These are phyloP conservation scores for Euura saliciscinereae DNA, from an alignment of 1,140 invertebrate genomes.

Conservation along the genomic window DNA sequence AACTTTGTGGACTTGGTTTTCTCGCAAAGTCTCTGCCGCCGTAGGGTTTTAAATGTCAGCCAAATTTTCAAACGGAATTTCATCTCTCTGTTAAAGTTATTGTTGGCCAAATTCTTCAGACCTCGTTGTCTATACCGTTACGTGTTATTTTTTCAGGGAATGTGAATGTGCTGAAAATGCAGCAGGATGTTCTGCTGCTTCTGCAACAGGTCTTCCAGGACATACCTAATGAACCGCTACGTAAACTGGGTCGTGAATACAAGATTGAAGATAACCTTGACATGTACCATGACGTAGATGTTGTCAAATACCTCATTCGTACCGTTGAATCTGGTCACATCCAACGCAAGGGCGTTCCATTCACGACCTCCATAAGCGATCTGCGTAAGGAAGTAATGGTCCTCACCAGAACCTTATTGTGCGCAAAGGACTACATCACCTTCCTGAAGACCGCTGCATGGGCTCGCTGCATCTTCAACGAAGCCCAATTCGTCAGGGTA, in stretches of 20 bases:
- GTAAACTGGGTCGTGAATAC: conserved; percentile 44
- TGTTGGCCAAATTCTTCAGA: too few species aligned
- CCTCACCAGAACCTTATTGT: conserved; percentile 56
- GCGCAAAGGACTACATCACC: conserved; percentile 49
- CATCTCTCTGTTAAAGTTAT: too few species aligned
- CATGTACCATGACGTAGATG: conserved; percentile 42
- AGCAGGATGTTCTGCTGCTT: conserved; percentile 69
- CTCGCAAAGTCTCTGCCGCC: too few species aligned
- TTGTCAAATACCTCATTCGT: conserved; percentile 44
- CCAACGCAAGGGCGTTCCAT: conserved; percentile 47
- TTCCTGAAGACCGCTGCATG: conserved; percentile 56
- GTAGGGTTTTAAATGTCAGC: too few species aligned
- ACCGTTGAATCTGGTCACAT: conserved; percentile 41
- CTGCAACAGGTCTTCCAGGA: conserved; percentile 65
- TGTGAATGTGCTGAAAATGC: conserved; percentile 63
- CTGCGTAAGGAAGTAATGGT: conserved; percentile 51
- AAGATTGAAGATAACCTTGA: conserved; percentile 42
- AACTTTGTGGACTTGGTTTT: too few species aligned
- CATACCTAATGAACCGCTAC: conserved; percentile 47
- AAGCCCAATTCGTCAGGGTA: conserved; percentile 54
- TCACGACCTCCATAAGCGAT: conserved; percentile 38
- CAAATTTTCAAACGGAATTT: too few species aligned
- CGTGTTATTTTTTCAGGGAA: conserved; percentile 55
- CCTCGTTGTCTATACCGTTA: too few species aligned
- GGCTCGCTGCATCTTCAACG: conserved; percentile 55